These are phyloP conservation scores for Patella depressa DNA, from an alignment of 2,888 invertebrate species.

Conservation along the genomic window DNA sequence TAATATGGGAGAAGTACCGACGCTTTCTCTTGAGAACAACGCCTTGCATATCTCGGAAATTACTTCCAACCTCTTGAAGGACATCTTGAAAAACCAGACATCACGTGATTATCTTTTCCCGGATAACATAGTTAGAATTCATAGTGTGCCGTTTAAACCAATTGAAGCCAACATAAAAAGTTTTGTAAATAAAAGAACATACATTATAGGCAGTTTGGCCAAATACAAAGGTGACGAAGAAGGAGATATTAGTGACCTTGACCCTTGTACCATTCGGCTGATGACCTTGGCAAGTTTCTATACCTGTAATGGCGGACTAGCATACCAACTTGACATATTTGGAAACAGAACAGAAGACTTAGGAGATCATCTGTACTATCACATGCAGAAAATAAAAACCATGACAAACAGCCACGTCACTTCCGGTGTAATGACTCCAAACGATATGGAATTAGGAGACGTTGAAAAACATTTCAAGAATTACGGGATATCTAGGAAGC, in stretches of 20 bases:
- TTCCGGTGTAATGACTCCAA: background rate
- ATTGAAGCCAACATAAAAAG: background rate
- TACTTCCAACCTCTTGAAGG: background rate
- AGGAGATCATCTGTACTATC: background rate
- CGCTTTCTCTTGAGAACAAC: no score
- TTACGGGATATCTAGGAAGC: no score
- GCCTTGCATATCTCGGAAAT: background rate
- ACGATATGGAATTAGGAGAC: background rate
- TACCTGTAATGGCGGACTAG: background rate
- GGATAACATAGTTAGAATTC: background rate
- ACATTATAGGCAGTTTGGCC: background rate
- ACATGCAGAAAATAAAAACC: background rate
- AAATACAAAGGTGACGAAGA: background rate
- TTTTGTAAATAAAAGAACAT: background rate
- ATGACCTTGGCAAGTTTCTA: background rate
- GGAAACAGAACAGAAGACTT: slow-evolving; percentile 1
- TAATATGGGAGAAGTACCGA: no score
- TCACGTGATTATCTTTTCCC: slow-evolving; percentile 4
- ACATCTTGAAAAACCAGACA: background rate
- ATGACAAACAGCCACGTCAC: background rate
- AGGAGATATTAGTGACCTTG: background rate
- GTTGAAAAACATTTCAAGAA: background rate
- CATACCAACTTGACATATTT: background rate
- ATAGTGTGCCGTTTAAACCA: background rate
- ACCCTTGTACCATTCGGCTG: background rate